These are phyloP conservation scores for Heterodera filipjevi DNA, from an alignment of 2,888 invertebrate species.

Conservation along the genomic window DNA sequence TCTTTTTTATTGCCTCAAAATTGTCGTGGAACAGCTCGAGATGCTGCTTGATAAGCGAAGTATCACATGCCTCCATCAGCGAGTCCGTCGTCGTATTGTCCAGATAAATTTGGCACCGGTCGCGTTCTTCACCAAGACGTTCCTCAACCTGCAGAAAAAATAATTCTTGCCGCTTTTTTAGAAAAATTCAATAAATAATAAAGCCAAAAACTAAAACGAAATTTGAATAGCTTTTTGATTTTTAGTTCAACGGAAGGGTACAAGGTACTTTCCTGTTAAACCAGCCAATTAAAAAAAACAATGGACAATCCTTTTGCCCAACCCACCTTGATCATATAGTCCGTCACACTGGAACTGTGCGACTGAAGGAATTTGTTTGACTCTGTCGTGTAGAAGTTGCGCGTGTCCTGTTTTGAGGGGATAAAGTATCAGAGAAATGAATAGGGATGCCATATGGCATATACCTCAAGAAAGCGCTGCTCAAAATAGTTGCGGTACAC, in stretches of 20 bases:
- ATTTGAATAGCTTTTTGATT: no score
- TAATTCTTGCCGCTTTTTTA: no score
- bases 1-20: constrained; percentile 71
- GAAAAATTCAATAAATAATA: no score
- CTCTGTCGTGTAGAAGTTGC: constrained; percentile 89
- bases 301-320: no score
- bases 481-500: constrained; percentile 78
- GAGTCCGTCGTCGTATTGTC: constrained; percentile 89
- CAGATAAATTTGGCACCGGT: constrained; percentile 88
- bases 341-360: constrained; percentile 69
- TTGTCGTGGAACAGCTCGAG: constrained; percentile 92
- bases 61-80: constrained; percentile 87
- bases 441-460: no score
- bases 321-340: constrained; percentile 92
- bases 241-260: no score
- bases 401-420: constrained; percentile 74
- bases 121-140: constrained; percentile 87
- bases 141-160: constrained; percentile 83
- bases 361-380: constrained; percentile 89
- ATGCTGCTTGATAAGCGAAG: constrained; percentile 89
- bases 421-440: no score
- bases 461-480: constrained; percentile 82
- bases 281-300: no score
- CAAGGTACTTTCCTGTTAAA: no score
- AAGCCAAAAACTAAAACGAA: no score